These are phyloP conservation scores for Diaprepes abbreviatus DNA, from an alignment of 2,888 invertebrate genomes.

Conservation along the genomic window DNA sequence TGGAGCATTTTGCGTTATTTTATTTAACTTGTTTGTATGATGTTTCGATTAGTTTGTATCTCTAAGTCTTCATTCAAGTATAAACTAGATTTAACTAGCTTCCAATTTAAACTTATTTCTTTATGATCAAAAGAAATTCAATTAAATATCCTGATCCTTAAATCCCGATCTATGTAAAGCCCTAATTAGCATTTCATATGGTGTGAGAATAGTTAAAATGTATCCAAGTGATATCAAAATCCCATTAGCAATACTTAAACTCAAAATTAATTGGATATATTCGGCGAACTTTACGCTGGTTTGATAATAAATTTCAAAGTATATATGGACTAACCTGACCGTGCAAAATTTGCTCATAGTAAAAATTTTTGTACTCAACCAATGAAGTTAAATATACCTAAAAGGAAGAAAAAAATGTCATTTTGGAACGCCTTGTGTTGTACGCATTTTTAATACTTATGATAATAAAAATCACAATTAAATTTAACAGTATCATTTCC, in stretches of 20 bases:
- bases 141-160: conserved; percentile 4
- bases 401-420: too few species aligned
- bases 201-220: conserved; percentile 20
- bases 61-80: too few species aligned
- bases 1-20: too few species aligned
- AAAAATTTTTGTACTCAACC: too few species aligned
- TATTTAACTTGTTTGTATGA: too few species aligned
- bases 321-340: neutral
- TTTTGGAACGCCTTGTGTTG: too few species aligned
- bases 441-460: too few species aligned
- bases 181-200: conserved; percentile 26
- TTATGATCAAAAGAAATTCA: conserved; percentile 1
- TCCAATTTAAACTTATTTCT: neutral
- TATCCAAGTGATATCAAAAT: conserved; percentile 30
- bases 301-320: conserved; percentile 23
- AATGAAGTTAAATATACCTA: too few species aligned
- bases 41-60: too few species aligned
- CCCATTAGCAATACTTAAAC: conserved; percentile 22
- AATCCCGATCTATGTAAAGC: conserved; percentile 17
- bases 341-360: neutral
- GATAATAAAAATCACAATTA: too few species aligned
- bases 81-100: too few species aligned
- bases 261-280: conserved; percentile 3
- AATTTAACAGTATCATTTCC: too few species aligned
- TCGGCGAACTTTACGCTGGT: neutral